Conservation (phyloP, 2,888 invertebrate species). For the Agrochola lychnidis region DNA sequence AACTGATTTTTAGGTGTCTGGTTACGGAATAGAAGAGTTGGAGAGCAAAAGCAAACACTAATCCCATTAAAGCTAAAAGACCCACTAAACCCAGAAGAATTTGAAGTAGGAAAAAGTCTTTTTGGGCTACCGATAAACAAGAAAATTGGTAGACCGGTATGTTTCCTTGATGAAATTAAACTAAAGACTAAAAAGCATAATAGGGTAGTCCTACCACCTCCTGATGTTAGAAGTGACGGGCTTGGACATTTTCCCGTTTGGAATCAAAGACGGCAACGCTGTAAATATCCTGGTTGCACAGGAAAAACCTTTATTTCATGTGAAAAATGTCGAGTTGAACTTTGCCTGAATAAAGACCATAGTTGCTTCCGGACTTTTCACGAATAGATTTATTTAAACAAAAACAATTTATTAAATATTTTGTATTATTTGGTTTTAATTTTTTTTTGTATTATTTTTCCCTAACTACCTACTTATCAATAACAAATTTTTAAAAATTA, state of each 20-base stretch:
- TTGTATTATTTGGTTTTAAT: neutral
- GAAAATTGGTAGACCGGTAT: no score
- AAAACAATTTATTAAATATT: neutral
- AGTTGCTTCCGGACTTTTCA: constrained; percentile 17
- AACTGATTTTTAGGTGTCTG: neutral
- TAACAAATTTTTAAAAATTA: no score
- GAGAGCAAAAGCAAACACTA: neutral
- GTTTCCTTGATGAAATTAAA: no score
- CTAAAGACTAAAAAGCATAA: neutral
- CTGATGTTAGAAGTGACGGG: constrained; percentile 12
- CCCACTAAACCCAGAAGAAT: neutral
- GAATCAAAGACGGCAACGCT: constrained; percentile 11
- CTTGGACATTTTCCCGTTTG: constrained; percentile 12
- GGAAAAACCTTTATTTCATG: constrained; percentile 10
- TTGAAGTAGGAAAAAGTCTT: neutral
- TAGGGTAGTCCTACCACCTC: neutral
- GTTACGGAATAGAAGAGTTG: neutral
- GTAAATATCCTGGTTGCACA: constrained; percentile 15
- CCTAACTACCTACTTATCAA: neutral
- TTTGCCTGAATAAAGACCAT: constrained; percentile 18
- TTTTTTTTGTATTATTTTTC: neutral
- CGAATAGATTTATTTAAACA: neutral
- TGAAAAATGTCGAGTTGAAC: constrained; percentile 17
- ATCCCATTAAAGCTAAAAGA: neutral
- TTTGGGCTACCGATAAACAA: neutral